Conservation (phyloP, 2,888 invertebrate genomes). For the Cheilosia vulpina region DNA sequence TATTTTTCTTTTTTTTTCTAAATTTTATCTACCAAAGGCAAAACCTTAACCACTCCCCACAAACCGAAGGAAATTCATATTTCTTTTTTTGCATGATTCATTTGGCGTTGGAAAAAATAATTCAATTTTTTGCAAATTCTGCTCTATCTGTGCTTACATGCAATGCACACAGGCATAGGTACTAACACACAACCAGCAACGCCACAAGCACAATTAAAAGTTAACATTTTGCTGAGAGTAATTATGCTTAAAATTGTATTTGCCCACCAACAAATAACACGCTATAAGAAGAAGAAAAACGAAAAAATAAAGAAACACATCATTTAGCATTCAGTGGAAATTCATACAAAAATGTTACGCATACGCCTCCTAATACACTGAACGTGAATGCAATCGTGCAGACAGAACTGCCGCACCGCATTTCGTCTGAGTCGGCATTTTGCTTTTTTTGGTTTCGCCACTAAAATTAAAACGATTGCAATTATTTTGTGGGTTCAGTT, state of each 20-base stretch:
- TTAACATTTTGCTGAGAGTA: slow-evolving; percentile 47
- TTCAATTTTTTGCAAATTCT: slow-evolving; percentile 37
- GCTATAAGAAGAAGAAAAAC: neutral
- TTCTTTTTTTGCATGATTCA: slow-evolving; percentile 39
- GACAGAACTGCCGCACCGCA: neutral
- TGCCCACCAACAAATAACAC: slow-evolving; percentile 15
- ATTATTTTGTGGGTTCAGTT: slow-evolving; percentile 29
- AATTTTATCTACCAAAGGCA: neutral
- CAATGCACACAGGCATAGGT: slow-evolving; percentile 1
- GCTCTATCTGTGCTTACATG: slow-evolving; percentile 14
- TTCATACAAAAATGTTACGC: slow-evolving; percentile 35
- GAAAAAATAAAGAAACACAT: slow-evolving; percentile 1
- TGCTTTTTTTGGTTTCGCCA: neutral
- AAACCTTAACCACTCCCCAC: slow-evolving; percentile 26
- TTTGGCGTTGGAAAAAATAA: slow-evolving; percentile 25
- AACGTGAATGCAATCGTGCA: slow-evolving; percentile 20
- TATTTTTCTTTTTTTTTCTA: neutral
- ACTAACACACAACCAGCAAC: neutral
- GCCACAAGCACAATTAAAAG: slow-evolving; percentile 49
- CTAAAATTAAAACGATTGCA: slow-evolving; percentile 52
- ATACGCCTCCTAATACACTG: slow-evolving; percentile 25
- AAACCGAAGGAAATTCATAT: neutral
- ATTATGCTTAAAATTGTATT: slow-evolving; percentile 57
- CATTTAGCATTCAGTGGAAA: slow-evolving; percentile 11
- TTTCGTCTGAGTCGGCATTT: neutral